Percentiles rank a stretch among this genome's conserved stretches.
Evolutionary conservation across 2,888 invertebrate species (phyloP).

Genomic region (Coelogynopora nodosa): DNA sequence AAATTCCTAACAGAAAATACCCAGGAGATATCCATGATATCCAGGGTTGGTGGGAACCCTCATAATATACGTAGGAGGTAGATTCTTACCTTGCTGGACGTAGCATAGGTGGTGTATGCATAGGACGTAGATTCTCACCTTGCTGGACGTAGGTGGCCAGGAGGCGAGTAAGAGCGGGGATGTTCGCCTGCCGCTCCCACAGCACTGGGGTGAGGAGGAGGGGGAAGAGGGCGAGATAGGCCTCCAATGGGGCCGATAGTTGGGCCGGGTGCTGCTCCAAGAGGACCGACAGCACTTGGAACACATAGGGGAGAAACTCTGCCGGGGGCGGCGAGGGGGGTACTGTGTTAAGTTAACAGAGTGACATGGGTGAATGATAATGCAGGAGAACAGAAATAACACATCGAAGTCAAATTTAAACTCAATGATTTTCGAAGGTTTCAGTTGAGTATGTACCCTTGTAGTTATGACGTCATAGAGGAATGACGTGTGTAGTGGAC

Average conservation of each 20-base stretch:
- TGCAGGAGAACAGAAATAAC: not conserved
- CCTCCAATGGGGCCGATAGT: slow-evolving; percentile 67
- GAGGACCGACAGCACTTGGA: slow-evolving; percentile 83
- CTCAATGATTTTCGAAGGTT: no score
- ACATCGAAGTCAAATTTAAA: not conserved
- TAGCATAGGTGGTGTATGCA: no score
- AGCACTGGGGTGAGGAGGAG: slow-evolving; percentile 81
- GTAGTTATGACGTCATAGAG: not conserved
- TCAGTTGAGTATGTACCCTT: not conserved
- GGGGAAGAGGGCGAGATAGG: slow-evolving; percentile 83
- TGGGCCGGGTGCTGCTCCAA: slow-evolving; percentile 67
- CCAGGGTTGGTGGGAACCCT: no score
- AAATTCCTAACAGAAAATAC: no score
- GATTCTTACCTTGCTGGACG: no score
- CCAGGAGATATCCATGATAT: no score
- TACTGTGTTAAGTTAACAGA: not conserved
- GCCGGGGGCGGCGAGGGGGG: not conserved
- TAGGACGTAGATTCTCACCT: no score
- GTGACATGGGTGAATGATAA: slow-evolving; percentile 61
- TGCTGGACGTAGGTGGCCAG: slow-evolving; percentile 74
- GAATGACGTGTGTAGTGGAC: not conserved
- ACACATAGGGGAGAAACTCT: slow-evolving; percentile 63
- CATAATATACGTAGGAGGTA: no score
- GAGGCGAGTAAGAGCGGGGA: slow-evolving; percentile 85
- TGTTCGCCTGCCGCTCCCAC: slow-evolving; percentile 89